Base-by-base conservation (phyloP, 2,888 invertebrate species). In the Tanaodytes sp. region DNA sequence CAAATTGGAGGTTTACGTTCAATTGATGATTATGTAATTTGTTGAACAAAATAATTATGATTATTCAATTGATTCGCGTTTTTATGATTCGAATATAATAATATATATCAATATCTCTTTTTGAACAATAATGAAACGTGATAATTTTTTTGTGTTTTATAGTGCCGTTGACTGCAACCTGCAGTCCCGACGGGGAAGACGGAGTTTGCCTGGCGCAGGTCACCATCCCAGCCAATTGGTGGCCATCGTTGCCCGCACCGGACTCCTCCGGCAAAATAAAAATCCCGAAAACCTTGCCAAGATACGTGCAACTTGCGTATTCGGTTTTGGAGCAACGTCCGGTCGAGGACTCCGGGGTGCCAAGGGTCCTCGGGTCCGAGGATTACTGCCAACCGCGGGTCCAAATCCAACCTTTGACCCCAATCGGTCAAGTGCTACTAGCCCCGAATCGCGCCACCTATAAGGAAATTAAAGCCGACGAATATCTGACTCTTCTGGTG, bases 141-240 rank as follows among this genome's bases (percentile, higher is more conserved):
- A n/a, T n/a, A n/a, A n/a, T n/a, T n/a, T n/a, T n/a, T n/a, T n/a
- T n/a, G n/a, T n/a, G n/a, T n/a, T n/a, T 31, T 46, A 8, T 43
- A 52, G 73, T 70, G 8, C 89, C 91, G 2, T 86, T 96, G 70
- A 93, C 94, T 52, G 93, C 96, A 0, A 93, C 95, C n/a, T 97
- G 97, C 86, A 94, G 94, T 78, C 96, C 97, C 1, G 95, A 94
- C 82, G 94, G 94, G 9, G 93, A 95, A 80, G 95, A 96, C 82
- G 95, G 96, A 0, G 96, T 96, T 0, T 97, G 97, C 82, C 88
- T 97, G 54, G 95, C 95, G 0, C 93, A 94, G 82, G 86, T 87
- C 61, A 92, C 94, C 1, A 90, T 97, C 31, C 97, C 97, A 0
- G 91, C 94, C 8, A 90, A 91, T 54, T 97, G 97, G 97, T 97